Evolutionary conservation across 2,113 vertebrate species (phyloP).

Genomic region (Platysternon megacephalum): DNA sequence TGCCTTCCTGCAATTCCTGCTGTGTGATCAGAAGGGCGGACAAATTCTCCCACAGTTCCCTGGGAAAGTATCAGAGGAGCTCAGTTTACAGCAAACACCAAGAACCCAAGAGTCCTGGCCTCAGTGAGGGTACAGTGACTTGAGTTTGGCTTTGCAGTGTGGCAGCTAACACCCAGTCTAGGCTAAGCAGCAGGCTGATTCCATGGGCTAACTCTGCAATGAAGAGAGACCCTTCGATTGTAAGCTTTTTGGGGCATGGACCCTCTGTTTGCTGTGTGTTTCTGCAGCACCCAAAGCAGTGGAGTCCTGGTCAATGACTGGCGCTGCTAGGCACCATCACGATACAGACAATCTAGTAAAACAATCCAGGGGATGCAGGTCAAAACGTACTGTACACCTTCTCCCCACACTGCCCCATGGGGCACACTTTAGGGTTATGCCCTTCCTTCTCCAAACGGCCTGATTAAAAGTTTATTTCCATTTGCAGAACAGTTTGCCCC

Average conservation of each 20-base stretch:
- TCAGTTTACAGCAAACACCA: no score
- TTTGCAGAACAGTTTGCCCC: accelerated
- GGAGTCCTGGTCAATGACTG: no score
- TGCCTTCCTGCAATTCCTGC: background rate
- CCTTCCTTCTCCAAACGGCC: no score
- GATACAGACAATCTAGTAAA: background rate
- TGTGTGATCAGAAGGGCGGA: background rate
- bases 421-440: background rate
- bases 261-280: no score
- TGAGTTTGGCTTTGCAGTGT: no score
- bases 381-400: background rate
- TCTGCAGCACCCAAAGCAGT: no score
- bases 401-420: background rate
- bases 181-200: background rate
- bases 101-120: no score
- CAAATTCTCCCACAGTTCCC: no score
- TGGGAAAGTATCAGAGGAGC: no score
- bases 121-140: no score
- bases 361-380: background rate
- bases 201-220: background rate
- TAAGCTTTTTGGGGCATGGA: no score
- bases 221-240: background rate
- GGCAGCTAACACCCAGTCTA: background rate
- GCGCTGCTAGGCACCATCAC: no score
- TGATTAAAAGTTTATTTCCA: accelerated